phyloP scores from a whole-genome alignment of 2,797 vertebrate species.

The Spatula versicolor region DNA sequence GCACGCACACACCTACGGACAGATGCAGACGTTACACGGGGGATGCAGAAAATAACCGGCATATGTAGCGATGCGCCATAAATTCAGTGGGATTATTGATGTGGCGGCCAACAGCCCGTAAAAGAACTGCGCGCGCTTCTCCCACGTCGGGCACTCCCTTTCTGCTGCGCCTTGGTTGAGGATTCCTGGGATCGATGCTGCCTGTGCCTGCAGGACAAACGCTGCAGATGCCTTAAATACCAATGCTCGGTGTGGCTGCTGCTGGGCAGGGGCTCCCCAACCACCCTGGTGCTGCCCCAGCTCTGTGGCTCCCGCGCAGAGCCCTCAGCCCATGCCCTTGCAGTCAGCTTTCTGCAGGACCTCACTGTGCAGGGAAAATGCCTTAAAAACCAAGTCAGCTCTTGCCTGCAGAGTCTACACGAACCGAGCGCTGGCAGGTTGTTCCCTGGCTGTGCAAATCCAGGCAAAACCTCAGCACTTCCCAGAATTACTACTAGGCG shows the following conservation, averaged over 20 bases:
- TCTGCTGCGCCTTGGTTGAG: background rate
- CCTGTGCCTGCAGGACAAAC: fast-evolving
- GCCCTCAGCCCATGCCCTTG: background rate
- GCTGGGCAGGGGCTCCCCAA: too few relatives aligned
- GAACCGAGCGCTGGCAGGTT: too few relatives aligned
- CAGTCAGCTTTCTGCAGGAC: too few relatives aligned
- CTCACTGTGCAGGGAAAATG: background rate
- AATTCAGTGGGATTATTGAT: background rate
- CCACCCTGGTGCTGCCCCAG: too few relatives aligned
- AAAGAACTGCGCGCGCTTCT: fast-evolving
- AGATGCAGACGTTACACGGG: too few relatives aligned
- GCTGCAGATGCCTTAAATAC: background rate
- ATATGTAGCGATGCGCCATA: fast-evolving
- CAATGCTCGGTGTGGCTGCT: too few relatives aligned
- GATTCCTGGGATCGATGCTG: background rate
- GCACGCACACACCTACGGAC: too few relatives aligned
- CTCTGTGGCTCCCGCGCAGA: too few relatives aligned
- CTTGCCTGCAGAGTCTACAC: background rate
- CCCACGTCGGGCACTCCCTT: background rate
- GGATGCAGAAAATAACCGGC: fast-evolving
- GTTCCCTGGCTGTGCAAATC: background rate
- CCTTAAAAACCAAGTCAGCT: background rate
- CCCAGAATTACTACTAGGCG: fast-evolving
- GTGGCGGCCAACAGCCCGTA: fast-evolving
- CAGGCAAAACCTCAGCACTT: background rate